Evolutionary conservation across 2,888 invertebrate species (phyloP).

Genomic region (Pseudococcus longispinus): DNA sequence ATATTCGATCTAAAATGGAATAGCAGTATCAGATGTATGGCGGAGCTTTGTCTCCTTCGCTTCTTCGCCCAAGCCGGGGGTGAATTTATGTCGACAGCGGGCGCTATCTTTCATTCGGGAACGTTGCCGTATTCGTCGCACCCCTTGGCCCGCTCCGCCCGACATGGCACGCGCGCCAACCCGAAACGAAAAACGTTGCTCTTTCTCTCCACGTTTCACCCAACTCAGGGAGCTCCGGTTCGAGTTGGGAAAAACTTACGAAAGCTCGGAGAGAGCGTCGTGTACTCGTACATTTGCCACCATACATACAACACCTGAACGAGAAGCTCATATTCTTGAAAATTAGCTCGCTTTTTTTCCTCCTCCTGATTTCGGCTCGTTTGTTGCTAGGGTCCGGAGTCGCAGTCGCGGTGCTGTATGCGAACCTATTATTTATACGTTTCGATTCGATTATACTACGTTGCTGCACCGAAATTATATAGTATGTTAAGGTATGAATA

Average conservation of each 20-base stretch:
- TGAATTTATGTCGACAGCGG: constrained; percentile 53
- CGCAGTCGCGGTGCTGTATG: neutral
- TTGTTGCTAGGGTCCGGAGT: too few relatives aligned
- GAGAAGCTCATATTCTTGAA: constrained; percentile 17
- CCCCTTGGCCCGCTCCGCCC: neutral
- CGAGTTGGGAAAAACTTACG: constrained; percentile 37
- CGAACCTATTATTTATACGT: constrained; percentile 17
- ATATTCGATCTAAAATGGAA: constrained; percentile 56
- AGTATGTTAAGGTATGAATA: constrained; percentile 33
- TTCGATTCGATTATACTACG: constrained; percentile 34
- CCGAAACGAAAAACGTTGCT: constrained; percentile 21
- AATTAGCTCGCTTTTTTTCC: neutral
- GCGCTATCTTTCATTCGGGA: constrained; percentile 54
- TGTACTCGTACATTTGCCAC: neutral
- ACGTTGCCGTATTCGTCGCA: constrained; percentile 48
- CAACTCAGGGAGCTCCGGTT: neutral
- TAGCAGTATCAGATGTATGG: constrained; percentile 55
- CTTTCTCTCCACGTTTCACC: neutral
- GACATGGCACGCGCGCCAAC: neutral
- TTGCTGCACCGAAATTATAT: constrained; percentile 6
- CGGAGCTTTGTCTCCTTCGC: constrained; percentile 54
- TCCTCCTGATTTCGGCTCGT: neutral
- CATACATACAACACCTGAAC: neutral
- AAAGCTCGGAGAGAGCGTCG: neutral
- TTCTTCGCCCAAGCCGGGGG: constrained; percentile 18